Conservation (phyloP, 2,113 vertebrate genomes). For the Proterorhinus semilunaris region DNA sequence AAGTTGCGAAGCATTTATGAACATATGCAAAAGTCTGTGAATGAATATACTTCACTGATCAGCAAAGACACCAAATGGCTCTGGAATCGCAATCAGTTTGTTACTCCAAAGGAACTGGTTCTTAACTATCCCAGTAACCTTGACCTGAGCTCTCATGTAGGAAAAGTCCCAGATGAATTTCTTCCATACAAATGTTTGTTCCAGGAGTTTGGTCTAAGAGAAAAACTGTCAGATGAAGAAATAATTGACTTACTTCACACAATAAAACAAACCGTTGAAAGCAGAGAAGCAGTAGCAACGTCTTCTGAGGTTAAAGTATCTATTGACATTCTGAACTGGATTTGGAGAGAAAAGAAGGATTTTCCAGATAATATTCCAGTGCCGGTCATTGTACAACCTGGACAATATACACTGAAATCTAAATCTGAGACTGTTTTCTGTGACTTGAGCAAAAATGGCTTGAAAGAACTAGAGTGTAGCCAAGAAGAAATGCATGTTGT, state of each 20-base stretch:
- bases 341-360: slow-evolving; percentile 65
- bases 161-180: slow-evolving; percentile 76
- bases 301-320: slow-evolving; percentile 72
- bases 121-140: slow-evolving; percentile 74
- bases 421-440: slow-evolving; percentile 72
- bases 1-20: slow-evolving; percentile 72
- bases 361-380: slow-evolving; percentile 64
- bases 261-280: slow-evolving; percentile 66
- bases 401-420: slow-evolving; percentile 68
- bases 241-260: slow-evolving; percentile 64
- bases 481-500: slow-evolving; percentile 71
- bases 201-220: slow-evolving; percentile 69
- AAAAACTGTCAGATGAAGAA: slow-evolving; percentile 59
- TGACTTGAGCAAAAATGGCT: slow-evolving; percentile 73
- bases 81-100: slow-evolving; percentile 77
- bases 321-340: slow-evolving; percentile 80
- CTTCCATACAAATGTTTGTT: slow-evolving; percentile 70
- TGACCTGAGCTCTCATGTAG: slow-evolving; percentile 74
- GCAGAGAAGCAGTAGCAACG: slow-evolving; percentile 50
- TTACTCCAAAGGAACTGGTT: slow-evolving; percentile 70
- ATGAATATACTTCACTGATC: slow-evolving; percentile 54
- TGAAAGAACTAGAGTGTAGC: slow-evolving; percentile 63
- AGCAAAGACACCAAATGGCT: slow-evolving; percentile 53
- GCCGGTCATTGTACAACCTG: slow-evolving; percentile 66
- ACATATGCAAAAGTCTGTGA: slow-evolving; percentile 79